Percentiles rank a stretch among this genome's conserved stretches.
Evolutionary conservation across 2,113 vertebrate genomes (phyloP).

Genomic region (Acrocephalus arundinaceus): DNA sequence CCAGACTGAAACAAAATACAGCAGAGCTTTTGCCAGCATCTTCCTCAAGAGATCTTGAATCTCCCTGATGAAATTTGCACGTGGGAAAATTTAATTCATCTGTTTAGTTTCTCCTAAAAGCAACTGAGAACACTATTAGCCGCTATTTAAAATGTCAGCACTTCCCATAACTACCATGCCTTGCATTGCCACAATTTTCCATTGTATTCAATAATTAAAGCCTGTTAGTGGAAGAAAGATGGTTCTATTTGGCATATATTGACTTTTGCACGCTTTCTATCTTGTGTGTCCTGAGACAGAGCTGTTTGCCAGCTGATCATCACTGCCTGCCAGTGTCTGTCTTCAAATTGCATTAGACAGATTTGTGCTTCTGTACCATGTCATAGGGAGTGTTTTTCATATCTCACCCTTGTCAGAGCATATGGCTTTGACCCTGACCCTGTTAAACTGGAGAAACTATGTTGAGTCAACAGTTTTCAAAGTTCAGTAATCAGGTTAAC

Average conservation of each 20-base stretch:
- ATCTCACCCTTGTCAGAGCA: neutral
- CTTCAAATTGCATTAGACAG: neutral
- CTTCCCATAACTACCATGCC: neutral
- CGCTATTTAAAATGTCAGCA: neutral
- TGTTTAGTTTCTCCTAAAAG: neutral
- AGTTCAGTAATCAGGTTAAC: constrained; percentile 13
- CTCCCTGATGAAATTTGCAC: constrained; percentile 9
- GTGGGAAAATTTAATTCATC: constrained; percentile 9
- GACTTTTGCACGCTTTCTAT: neutral
- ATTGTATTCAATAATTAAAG: neutral
- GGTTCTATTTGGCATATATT: neutral
- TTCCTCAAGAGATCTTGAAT: neutral
- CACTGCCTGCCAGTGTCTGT: neutral
- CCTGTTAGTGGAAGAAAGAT: neutral
- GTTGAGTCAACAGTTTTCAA: neutral
- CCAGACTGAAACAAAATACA: constrained; percentile 18
- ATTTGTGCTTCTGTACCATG: neutral
- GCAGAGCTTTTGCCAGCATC: neutral
- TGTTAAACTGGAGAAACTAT: neutral
- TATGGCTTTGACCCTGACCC: constrained; percentile 25
- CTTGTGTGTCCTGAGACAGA: neutral
- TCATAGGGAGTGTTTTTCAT: neutral
- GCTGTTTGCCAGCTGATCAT: neutral
- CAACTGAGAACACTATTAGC: neutral
- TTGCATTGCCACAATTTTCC: neutral